These are phyloP conservation scores for Premnoplex brunnescens DNA, from an alignment of 2,797 vertebrate genomes.

Conservation along the genomic window DNA sequence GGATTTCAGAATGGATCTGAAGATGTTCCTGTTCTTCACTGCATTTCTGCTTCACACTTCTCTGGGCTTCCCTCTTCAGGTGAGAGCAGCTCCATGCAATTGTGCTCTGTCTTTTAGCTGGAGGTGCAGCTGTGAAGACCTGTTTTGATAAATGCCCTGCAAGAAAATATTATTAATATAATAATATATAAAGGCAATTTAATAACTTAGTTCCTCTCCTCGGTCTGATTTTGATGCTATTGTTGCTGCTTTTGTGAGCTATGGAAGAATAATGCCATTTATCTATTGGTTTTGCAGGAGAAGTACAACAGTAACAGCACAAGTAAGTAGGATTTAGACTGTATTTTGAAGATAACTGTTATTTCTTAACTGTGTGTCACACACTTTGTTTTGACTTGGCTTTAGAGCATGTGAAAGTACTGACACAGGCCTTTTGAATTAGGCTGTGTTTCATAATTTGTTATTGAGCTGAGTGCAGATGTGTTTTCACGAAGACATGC, in stretches of 20 bases:
- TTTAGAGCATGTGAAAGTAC: not conserved
- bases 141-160: not conserved
- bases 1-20: not conserved
- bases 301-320: not conserved
- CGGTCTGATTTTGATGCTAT: not conserved
- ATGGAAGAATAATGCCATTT: conserved; percentile 24
- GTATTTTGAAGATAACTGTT: not conserved
- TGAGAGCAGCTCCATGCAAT: not conserved
- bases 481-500: not conserved
- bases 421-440: not conserved
- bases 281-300: conserved; percentile 55
- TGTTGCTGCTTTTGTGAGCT: not conserved
- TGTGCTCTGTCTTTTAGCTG: accelerated
- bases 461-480: not conserved
- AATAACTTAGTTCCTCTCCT: not conserved
- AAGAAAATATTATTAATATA: not conserved
- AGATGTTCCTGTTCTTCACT: not conserved
- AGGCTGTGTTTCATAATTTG: not conserved
- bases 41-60: not conserved
- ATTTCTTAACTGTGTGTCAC: not conserved
- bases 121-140: not conserved
- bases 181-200: not conserved
- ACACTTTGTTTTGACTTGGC: not conserved
- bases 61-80: conserved; percentile 47
- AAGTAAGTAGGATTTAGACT: conserved; percentile 56